phyloP scores from a whole-genome alignment of 2,113 vertebrate species.

The Eulacestoma nigropectus region DNA sequence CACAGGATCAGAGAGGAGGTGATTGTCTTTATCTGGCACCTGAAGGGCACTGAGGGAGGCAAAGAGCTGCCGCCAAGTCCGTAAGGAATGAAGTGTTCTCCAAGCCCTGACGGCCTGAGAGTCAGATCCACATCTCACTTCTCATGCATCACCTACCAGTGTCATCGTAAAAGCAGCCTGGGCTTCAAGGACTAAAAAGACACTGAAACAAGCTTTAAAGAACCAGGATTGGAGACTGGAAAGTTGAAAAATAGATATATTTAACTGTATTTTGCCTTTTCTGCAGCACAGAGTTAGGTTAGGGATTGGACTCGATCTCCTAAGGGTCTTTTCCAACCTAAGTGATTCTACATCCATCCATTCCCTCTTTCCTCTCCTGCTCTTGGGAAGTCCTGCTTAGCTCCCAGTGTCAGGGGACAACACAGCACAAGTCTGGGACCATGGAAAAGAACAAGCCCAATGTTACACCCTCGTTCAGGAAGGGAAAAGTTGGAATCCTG shows the following conservation, averaged over 20 bases:
- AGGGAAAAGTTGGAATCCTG: not conserved
- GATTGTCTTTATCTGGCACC: not conserved
- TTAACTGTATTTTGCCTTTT: not conserved
- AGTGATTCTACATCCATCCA: not conserved
- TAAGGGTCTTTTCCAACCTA: not conserved
- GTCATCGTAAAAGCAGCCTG: not conserved
- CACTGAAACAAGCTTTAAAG: not conserved
- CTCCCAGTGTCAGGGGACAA: not conserved
- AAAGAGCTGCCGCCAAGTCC: not conserved
- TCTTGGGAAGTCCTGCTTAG: not conserved
- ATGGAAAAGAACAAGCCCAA: not conserved
- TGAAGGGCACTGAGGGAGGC: not conserved
- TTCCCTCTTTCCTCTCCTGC: not conserved
- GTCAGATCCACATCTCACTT: not conserved
- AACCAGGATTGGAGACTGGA: not conserved
- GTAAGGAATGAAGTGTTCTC: constrained; percentile 2
- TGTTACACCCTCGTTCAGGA: not conserved
- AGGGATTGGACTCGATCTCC: not conserved
- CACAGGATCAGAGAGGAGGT: not conserved
- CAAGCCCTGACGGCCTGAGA: not conserved
- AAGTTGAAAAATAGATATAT: not conserved
- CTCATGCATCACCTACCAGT: not conserved
- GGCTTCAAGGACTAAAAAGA: constrained; percentile 30
- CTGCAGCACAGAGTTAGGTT: not conserved
- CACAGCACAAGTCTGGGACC: not conserved